A percentile compares a stretch with the other conserved stretches of the same genome.
Conservation (phyloP, 92 coral and sea anemone species). For the Palythoa caribaeorum region DNA sequence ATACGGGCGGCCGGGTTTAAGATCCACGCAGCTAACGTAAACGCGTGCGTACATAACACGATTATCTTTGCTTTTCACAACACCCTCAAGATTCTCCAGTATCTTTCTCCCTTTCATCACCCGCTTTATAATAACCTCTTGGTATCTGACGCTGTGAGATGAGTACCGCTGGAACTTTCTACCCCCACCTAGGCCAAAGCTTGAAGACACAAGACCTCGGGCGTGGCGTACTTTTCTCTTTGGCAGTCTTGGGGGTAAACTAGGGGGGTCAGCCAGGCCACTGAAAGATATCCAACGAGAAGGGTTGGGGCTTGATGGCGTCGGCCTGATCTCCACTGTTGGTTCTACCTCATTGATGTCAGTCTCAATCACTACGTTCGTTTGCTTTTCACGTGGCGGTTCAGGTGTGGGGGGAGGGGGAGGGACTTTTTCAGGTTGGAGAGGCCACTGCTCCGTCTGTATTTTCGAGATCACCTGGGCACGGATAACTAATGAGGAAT, state of each 20-base stretch:
- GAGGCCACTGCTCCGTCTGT: constrained; percentile 28
- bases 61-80: constrained; percentile 32
- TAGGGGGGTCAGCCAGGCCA: constrained; percentile 8
- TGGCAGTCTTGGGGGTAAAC: constrained; percentile 26
- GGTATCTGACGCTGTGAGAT: constrained; percentile 39
- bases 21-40: constrained; percentile 55
- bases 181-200: neutral
- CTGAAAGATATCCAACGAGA: neutral
- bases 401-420: constrained; percentile 21
- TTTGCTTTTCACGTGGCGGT: neutral
- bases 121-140: constrained; percentile 69
- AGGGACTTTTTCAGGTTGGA: constrained; percentile 25
- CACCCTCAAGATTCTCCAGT: constrained; percentile 43
- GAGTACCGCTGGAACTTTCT: neutral
- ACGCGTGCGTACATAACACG: constrained; percentile 52
- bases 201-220: constrained; percentile 35
- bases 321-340: neutral
- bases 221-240: constrained; percentile 25
- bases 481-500: constrained; percentile 18
- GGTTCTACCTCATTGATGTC: constrained; percentile 18
- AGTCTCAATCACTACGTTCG: neutral
- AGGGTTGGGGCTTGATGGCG: neutral
- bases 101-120: constrained; percentile 64
- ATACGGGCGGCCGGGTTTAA: constrained; percentile 68
- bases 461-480: constrained; percentile 29